Evolutionary conservation across 2,797 vertebrate genomes (phyloP).

Genomic region (Alosa sapidissima): DNA sequence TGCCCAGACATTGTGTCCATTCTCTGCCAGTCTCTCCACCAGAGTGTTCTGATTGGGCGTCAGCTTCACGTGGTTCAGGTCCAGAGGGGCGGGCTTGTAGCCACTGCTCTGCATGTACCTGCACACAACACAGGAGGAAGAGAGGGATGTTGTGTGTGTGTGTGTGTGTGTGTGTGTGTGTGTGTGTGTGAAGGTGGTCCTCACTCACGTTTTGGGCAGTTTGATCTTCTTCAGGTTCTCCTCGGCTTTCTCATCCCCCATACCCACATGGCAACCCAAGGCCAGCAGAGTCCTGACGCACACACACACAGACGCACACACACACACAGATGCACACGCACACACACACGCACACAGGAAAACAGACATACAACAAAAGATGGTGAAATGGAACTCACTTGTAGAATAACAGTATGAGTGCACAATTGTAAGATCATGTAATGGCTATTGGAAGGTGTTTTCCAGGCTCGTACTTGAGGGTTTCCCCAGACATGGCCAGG

Average conservation of each 20-base stretch:
- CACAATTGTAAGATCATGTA: too few species aligned
- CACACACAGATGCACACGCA: background rate
- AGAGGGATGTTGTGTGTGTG: background rate
- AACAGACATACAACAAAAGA: background rate
- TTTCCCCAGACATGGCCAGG: slow-evolving; percentile 93
- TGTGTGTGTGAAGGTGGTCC: background rate
- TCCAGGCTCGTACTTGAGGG: slow-evolving; percentile 78
- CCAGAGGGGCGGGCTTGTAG: slow-evolving; percentile 89
- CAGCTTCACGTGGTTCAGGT: slow-evolving; percentile 88
- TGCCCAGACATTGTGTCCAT: slow-evolving; percentile 94
- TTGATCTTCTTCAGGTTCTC: slow-evolving; percentile 91
- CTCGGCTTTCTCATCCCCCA: slow-evolving; percentile 94
- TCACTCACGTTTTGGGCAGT: slow-evolving; percentile 89
- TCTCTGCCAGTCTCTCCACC: slow-evolving; percentile 92
- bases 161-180: background rate
- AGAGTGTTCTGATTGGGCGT: slow-evolving; percentile 92
- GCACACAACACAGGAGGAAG: background rate
- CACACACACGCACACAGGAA: slow-evolving; percentile 1
- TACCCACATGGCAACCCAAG: slow-evolving; percentile 91
- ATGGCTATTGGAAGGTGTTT: too few species aligned
- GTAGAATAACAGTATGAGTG: too few species aligned
- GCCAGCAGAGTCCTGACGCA: slow-evolving; percentile 84
- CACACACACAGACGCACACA: slow-evolving; percentile 25
- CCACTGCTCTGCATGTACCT: slow-evolving; percentile 60
- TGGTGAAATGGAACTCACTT: too few species aligned